phyloP scores from a whole-genome alignment of 2,888 invertebrate species.

The Rhabditophanes sp. region DNA sequence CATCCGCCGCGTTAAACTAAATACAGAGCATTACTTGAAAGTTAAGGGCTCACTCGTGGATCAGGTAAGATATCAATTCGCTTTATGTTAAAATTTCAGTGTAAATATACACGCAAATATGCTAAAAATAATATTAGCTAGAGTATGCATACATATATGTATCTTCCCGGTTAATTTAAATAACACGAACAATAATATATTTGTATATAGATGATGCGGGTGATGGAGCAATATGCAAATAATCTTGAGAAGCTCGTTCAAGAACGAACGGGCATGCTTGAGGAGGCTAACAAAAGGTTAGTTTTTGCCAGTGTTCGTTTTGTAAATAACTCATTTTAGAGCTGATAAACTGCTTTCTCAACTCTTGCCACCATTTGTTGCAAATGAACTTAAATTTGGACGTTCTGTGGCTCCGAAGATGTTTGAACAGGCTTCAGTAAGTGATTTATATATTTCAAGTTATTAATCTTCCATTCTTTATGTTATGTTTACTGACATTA shows the following conservation, averaged over 20 bases:
- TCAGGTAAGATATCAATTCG: too few relatives aligned
- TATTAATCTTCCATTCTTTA: neutral
- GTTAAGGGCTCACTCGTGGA: constrained; percentile 37
- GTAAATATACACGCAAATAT: too few relatives aligned
- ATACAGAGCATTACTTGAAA: constrained; percentile 21
- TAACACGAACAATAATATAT: too few relatives aligned
- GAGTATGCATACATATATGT: too few relatives aligned
- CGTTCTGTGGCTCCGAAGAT: constrained; percentile 28
- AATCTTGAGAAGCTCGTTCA: constrained; percentile 39
- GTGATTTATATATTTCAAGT: constrained; percentile 13
- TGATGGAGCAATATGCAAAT: constrained; percentile 41
- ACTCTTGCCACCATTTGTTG: constrained; percentile 33
- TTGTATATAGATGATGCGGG: constrained; percentile 42
- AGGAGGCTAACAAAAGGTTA: constrained; percentile 38
- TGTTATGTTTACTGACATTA: constrained; percentile 21
- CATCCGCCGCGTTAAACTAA: constrained; percentile 28
- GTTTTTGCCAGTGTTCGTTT: too few relatives aligned
- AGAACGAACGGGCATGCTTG: constrained; percentile 41
- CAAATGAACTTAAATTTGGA: constrained; percentile 32
- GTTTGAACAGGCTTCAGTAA: constrained; percentile 30
- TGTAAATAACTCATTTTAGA: too few relatives aligned
- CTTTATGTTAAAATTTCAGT: too few relatives aligned
- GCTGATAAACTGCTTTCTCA: constrained; percentile 37
- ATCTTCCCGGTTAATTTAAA: too few relatives aligned
- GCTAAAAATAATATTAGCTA: too few relatives aligned